Conservation (phyloP, 1,140 invertebrate species). For the Mesaphorura yosii region DNA sequence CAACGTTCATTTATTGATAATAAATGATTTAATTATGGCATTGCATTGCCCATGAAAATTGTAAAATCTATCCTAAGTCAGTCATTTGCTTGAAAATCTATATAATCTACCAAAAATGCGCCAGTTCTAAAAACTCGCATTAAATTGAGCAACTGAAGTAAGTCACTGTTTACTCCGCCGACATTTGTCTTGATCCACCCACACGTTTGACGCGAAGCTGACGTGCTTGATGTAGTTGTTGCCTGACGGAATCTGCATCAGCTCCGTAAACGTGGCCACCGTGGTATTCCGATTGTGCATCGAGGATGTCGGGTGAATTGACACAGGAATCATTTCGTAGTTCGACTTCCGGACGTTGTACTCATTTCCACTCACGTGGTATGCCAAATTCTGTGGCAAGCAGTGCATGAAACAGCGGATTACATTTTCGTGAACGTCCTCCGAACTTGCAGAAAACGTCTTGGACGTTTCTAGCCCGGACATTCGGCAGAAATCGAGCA, state of each 20-base stretch:
- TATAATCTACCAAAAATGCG: too few relatives aligned
- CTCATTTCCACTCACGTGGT: too few relatives aligned
- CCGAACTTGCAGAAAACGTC: conserved; percentile 54
- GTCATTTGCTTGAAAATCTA: too few relatives aligned
- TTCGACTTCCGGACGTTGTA: not conserved
- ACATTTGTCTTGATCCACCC: not conserved
- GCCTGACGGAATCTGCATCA: conserved; percentile 69
- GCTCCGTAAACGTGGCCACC: conserved; percentile 77
- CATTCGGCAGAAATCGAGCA: conserved; percentile 40
- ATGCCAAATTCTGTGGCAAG: conserved; percentile 4
- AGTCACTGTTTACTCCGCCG: too few relatives aligned
- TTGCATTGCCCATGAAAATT: too few relatives aligned
- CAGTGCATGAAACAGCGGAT: conserved; percentile 41
- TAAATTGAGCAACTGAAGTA: too few relatives aligned
- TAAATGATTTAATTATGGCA: too few relatives aligned
- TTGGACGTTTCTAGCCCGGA: conserved; percentile 67
- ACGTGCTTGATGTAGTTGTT: conserved; percentile 16
- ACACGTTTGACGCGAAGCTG: too few relatives aligned
- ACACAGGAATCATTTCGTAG: conserved; percentile 3
- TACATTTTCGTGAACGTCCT: conserved; percentile 55
- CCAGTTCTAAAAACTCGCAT: too few relatives aligned
- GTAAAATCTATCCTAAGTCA: too few relatives aligned
- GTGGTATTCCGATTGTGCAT: conserved; percentile 60
- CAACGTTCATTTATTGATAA: too few relatives aligned
- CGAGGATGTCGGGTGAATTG: conserved; percentile 71